Base-by-base conservation (phyloP, 1,140 invertebrate genomes). In the Laupala kohalensis region DNA sequence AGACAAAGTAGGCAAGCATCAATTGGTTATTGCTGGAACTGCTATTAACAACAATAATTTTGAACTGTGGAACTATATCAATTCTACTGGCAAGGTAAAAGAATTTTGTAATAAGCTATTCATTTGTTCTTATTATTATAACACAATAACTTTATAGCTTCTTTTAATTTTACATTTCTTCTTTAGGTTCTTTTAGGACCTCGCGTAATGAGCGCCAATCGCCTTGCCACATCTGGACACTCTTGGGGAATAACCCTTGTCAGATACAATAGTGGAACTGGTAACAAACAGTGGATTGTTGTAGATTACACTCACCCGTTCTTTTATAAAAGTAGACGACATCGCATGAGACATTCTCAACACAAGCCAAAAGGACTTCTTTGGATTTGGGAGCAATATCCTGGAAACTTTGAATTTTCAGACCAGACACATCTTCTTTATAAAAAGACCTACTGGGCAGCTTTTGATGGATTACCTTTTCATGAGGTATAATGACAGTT, bases 261-360 rank as follows among this genome's bases (percentile, higher is more conserved):
- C 0, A 77, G 80, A 2, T 88, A 87, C 78, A 93, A 95, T 80
- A 92, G 90, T 72, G 91, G 90, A 6, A 94, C 92, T 28, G 92
- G 93, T 70, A 92, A 90, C 77, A 93, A 95, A 75, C 92, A 97
- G 78, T 98, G 94, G 94, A 87, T 95, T 73, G 82, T 92, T 9
- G 82, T 95, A 0, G 90, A 96, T 80, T 90, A 67, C 15, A 26
- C 28, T 27, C 70, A n/a, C n/a, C n/a, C n/a, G n/a, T n/a, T n/a
- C 66, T 27, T 26, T 25, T 6, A 27, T 15, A 25, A 67, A 67
- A 67, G 66, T 5, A 9, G 5, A 25, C 25, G 66, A 4, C 25
- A 67, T 26, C 6, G 27, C 5, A 67, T 2, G 25, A 25, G 26
- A 27, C 25, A 25, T 25, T 13, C 25, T 26, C n/a, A 6, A 25